Conservation (phyloP, 1,140 invertebrate genomes). For the Amyelois transitella region DNA sequence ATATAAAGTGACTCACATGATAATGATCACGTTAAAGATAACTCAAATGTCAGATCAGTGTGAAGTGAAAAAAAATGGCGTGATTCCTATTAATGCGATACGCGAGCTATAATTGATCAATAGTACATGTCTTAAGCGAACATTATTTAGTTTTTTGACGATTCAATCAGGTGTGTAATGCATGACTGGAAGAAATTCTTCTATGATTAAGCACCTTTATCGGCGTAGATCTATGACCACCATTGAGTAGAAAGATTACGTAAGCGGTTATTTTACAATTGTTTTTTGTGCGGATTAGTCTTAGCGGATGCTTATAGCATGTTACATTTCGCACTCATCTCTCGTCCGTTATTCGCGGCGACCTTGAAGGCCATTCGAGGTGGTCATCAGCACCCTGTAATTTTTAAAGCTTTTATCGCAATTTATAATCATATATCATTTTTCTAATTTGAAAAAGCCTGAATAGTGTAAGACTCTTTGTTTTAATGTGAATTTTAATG, state of each 20-base stretch:
- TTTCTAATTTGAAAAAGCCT: too few species aligned
- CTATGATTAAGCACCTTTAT: background rate
- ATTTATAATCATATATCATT: too few species aligned
- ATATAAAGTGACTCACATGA: too few species aligned
- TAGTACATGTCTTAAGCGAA: too few species aligned
- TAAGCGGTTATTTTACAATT: conserved; percentile 1
- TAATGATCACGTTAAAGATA: too few species aligned
- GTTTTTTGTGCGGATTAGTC: background rate
- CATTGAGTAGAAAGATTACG: background rate
- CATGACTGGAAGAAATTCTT: background rate
- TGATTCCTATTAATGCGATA: too few species aligned
- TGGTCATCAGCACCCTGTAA: conserved; percentile 10
- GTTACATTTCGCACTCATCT: conserved; percentile 6
- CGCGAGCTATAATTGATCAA: too few species aligned
- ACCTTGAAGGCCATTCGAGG: conserved; percentile 4
- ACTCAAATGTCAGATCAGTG: too few species aligned
- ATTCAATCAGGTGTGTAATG: background rate
- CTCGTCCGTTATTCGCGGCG: conserved; percentile 1
- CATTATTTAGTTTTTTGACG: background rate
- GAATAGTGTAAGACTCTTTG: too few species aligned
- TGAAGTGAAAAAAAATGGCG: too few species aligned
- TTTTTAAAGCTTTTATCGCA: conserved; percentile 1
- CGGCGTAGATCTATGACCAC: background rate
- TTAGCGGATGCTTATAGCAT: background rate
- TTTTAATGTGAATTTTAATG: too few species aligned